These are phyloP conservation scores for Lasiurus cinereus DNA, from an alignment of 2,113 vertebrate species.

Conservation along the genomic window DNA sequence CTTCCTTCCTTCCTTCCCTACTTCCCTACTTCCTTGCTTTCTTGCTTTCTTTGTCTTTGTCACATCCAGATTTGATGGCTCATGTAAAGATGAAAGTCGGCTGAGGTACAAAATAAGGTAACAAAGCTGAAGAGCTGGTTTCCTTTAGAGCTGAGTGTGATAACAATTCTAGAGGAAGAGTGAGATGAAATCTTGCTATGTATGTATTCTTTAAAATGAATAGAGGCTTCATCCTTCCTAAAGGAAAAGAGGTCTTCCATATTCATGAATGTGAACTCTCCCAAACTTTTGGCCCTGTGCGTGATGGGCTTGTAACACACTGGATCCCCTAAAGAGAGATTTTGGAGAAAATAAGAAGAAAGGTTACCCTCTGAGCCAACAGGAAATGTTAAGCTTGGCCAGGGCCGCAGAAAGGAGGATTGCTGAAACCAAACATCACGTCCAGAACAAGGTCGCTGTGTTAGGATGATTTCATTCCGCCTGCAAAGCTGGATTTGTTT, in stretches of 20 bases:
- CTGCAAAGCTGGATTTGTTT: slow-evolving; percentile 76
- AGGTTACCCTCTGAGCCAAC: slow-evolving; percentile 79
- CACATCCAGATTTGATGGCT: slow-evolving; percentile 16
- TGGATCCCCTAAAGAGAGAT: slow-evolving; percentile 26
- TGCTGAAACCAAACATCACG: slow-evolving; percentile 82
- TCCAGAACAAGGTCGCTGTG: slow-evolving; percentile 81
- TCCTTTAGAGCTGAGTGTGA: slow-evolving; percentile 45
- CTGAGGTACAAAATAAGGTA: slow-evolving; percentile 51
- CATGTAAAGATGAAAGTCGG: slow-evolving; percentile 32
- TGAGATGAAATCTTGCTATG: slow-evolving; percentile 29
- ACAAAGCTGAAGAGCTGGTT: neutral
- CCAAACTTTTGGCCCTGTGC: neutral
- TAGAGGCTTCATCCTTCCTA: neutral
- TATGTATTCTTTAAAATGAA: neutral
- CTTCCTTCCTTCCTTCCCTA: no score
- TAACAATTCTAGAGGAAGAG: slow-evolving; percentile 37
- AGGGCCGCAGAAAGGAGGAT: slow-evolving; percentile 63
- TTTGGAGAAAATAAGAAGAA: slow-evolving; percentile 60
- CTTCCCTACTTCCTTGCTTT: no score
- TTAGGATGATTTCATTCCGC: slow-evolving; percentile 84
- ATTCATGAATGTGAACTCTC: neutral
- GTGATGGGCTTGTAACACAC: neutral
- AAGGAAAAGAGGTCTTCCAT: neutral
- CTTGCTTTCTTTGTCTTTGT: neutral
- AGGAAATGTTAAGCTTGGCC: slow-evolving; percentile 80